Base-by-base conservation (phyloP, 2,888 invertebrate species). In the Anthrax anthrax region DNA sequence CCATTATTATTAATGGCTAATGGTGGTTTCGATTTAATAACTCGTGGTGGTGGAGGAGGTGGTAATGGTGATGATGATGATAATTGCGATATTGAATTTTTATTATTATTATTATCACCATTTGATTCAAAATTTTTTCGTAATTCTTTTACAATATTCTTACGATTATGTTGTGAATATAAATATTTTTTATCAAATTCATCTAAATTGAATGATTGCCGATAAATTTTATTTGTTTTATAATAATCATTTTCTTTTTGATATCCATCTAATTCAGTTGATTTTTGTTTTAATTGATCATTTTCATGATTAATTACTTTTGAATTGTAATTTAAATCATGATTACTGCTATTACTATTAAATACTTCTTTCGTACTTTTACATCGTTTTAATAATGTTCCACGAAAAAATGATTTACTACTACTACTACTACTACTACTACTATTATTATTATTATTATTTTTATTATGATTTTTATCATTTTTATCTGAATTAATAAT, bases 291-390 rank as follows among this genome's bases (percentile, higher is more conserved):
- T 23, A 23, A 23, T 14, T 14, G 38, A 6, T 23, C 5, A 4
- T 19, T 14, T n/a, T 23, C 19, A 13, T 38, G 8, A 19, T 18
- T 19, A 39, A 6, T 6, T 23, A 6, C 23, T 23, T 23, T 8
- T 23, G 23, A 8, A 23, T 23, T 23, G 23, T 23, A 23, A 23
- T 23, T 23, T 23, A 6, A n/a, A 14, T 23, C 19, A 6, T 39
- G 5, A 39, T 18, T 19, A 19, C 14, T 39, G 10, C 18, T 19
- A 13, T 10, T 39, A 4, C 6, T 13, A 23, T 44, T 40, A 29
- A 17, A 47, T 13, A 53, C 32, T 43, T 53, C 53, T 42, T 51
- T 52, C 2, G 52, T 51, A 34, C 53, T 53, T 47, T 51, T 53
- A 29, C 53, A 53, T 10, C 49, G 45, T 46, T 53, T 53, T 12